Evolutionary conservation across 1,140 invertebrate genomes (phyloP).

Genomic region (Pygmarrhopalites habei): DNA sequence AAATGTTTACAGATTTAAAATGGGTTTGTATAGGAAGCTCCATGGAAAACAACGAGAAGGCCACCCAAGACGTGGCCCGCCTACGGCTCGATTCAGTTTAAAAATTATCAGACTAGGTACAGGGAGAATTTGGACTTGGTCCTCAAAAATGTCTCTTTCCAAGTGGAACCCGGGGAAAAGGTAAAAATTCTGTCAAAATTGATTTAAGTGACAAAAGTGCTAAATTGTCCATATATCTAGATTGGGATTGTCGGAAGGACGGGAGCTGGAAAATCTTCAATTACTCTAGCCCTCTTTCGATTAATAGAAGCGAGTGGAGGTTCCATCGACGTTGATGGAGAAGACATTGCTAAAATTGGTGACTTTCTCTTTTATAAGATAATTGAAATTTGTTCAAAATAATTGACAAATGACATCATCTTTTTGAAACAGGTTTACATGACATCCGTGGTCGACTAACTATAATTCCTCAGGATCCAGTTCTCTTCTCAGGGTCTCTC

Average conservation of each 20-base stretch:
- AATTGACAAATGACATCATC: too few relatives aligned
- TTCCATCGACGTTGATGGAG: slow-evolving; percentile 52
- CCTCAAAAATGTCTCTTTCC: slow-evolving; percentile 46
- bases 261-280: slow-evolving; percentile 50
- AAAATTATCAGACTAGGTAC: slow-evolving; percentile 49
- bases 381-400: too few relatives aligned
- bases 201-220: too few relatives aligned
- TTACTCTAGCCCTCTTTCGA: slow-evolving; percentile 51
- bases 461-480: slow-evolving; percentile 55
- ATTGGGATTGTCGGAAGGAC: slow-evolving; percentile 38
- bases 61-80: slow-evolving; percentile 38
- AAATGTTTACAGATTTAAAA: too few relatives aligned
- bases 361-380: too few relatives aligned
- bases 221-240: too few relatives aligned
- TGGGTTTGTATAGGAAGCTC: too few relatives aligned
- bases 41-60: slow-evolving; percentile 34
- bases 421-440: slow-evolving; percentile 54
- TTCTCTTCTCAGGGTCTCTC: slow-evolving; percentile 47
- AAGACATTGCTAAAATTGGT: slow-evolving; percentile 53
- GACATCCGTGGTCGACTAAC: slow-evolving; percentile 53
- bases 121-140: slow-evolving; percentile 51
- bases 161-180: slow-evolving; percentile 48
- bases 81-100: slow-evolving; percentile 48
- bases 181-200: too few relatives aligned
- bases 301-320: slow-evolving; percentile 50